A percentile compares a stretch with the other conserved stretches of the same genome.
These are phyloP conservation scores for Tachuris rubrigastra DNA, from an alignment of 2,113 vertebrate genomes.

Conservation along the genomic window DNA sequence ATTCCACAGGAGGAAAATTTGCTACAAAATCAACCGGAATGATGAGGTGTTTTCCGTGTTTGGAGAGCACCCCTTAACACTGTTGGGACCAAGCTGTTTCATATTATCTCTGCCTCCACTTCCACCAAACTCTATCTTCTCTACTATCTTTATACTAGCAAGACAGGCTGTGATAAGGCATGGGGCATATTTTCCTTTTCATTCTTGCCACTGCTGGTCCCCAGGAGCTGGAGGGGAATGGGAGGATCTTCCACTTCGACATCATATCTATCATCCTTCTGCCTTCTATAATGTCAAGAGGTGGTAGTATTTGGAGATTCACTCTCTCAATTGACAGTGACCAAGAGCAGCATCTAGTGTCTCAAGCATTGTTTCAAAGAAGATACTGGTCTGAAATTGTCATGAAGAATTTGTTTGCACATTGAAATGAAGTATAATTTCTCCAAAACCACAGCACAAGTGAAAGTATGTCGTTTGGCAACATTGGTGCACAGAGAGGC, in stretches of 20 bases:
- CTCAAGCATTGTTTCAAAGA: neutral
- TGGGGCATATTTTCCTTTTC: neutral
- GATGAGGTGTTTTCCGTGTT: neutral
- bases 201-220: neutral
- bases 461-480: neutral
- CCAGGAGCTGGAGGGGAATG: neutral
- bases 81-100: neutral
- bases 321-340: fast-evolving
- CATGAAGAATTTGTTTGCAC: neutral
- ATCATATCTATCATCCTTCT: neutral
- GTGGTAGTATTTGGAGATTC: neutral
- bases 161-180: neutral
- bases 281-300: neutral
- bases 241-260: neutral
- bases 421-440: neutral
- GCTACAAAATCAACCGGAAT: neutral
- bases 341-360: neutral
- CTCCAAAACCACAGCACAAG: neutral
- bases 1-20: neutral
- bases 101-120: neutral
- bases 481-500: neutral
- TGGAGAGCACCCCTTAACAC: neutral
- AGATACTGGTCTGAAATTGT: neutral
- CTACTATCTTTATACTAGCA: neutral
- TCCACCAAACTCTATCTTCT: fast-evolving